Evolutionary conservation across 2,113 vertebrate genomes (phyloP).

Genomic region (Blennius ocellaris): DNA sequence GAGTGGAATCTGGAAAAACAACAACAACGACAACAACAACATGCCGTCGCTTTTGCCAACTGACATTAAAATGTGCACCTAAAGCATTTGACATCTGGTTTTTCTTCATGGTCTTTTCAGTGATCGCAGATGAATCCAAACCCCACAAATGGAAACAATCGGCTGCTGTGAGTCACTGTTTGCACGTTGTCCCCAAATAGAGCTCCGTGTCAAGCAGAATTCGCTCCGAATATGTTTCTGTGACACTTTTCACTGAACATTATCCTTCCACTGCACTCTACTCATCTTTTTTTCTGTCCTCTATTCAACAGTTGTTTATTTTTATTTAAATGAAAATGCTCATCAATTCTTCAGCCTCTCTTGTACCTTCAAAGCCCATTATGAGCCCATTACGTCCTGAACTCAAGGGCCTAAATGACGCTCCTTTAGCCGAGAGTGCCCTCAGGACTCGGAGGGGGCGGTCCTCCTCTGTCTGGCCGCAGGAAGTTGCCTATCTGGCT

Average conservation of each 20-base stretch:
- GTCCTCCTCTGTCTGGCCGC: constrained; percentile 27
- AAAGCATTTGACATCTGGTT: neutral
- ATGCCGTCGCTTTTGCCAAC: neutral
- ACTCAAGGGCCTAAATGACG: constrained; percentile 44
- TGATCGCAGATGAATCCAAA: constrained; percentile 18
- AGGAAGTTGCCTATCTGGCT: constrained; percentile 25
- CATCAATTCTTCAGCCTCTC: constrained; percentile 9
- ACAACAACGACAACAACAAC: neutral
- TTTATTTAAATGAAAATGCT: constrained; percentile 6
- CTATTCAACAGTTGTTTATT: too few relatives aligned
- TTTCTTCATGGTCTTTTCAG: neutral
- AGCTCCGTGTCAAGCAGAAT: neutral
- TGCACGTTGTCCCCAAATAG: neutral
- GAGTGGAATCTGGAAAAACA: too few relatives aligned
- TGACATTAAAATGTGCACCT: neutral
- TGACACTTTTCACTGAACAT: neutral
- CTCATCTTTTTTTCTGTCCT: neutral
- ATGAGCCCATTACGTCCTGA: constrained; percentile 39
- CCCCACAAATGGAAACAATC: constrained; percentile 44
- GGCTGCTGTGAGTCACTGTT: constrained; percentile 14
- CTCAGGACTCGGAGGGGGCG: constrained; percentile 52
- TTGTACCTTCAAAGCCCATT: constrained; percentile 42
- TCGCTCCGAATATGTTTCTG: neutral
- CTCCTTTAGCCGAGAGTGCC: constrained; percentile 28
- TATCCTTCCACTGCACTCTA: constrained; percentile 7